Percentiles rank a stretch among this genome's conserved stretches.
Evolutionary conservation across 2,113 vertebrate species (phyloP).

Genomic region (Scopus umbretta): DNA sequence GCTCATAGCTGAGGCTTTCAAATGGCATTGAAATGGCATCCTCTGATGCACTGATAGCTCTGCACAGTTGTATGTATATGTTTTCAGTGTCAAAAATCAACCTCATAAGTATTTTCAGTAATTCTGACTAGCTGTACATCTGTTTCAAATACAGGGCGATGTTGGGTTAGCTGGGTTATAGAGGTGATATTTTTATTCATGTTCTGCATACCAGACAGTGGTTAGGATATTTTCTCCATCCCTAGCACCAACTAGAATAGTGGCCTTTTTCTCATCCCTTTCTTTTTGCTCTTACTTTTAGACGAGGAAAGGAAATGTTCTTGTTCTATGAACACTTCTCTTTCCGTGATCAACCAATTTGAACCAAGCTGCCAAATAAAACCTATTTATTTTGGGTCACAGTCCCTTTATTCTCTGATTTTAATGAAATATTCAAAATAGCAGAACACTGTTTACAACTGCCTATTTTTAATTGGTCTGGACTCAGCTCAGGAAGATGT

Average conservation of each 20-base stretch:
- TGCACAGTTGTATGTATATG: neutral
- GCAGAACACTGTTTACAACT: neutral
- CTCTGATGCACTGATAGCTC: neutral
- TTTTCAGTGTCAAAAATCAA: neutral
- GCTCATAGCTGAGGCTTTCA: neutral
- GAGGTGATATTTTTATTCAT: neutral
- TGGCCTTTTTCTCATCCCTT: neutral
- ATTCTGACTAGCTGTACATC: neutral
- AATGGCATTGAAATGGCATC: neutral
- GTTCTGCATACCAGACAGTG: neutral
- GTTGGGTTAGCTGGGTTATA: neutral
- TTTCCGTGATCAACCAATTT: neutral
- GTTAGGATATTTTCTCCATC: neutral
- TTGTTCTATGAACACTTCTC: neutral
- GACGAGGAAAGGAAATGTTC: neutral
- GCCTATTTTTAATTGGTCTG: neutral
- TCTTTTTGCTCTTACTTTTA: neutral
- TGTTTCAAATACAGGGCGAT: neutral
- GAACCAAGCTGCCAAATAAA: neutral
- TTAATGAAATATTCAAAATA: neutral
- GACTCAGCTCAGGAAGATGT: neutral
- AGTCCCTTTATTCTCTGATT: neutral
- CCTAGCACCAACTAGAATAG: neutral
- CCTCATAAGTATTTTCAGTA: neutral
- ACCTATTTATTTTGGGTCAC: neutral